Evolutionary conservation across 1,140 invertebrate species (phyloP).

Genomic region (Pseudobourletiella spinata): DNA sequence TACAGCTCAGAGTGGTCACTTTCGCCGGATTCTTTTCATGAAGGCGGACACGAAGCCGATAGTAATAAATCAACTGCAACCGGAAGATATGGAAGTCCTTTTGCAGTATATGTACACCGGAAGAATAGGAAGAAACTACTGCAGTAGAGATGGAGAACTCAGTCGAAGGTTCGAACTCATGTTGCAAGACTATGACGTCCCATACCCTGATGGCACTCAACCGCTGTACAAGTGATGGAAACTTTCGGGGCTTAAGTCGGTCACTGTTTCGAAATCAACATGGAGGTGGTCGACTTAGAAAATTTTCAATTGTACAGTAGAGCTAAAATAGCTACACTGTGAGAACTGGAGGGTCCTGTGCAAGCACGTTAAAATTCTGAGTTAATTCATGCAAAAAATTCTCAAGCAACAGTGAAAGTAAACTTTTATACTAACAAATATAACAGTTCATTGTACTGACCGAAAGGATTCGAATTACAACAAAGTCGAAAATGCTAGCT

Average conservation of each 20-base stretch:
- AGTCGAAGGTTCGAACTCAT: background rate
- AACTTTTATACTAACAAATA: too few relatives aligned
- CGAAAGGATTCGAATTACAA: too few relatives aligned
- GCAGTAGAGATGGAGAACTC: background rate
- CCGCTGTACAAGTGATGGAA: background rate
- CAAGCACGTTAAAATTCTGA: too few relatives aligned
- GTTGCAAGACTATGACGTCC: constrained; percentile 1
- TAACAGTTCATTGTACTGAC: too few relatives aligned
- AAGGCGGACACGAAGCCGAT: background rate
- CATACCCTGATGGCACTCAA: background rate
- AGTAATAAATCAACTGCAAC: background rate
- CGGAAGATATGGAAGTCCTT: background rate
- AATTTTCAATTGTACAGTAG: too few relatives aligned
- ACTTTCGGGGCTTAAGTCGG: background rate
- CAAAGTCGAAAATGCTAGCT: too few relatives aligned
- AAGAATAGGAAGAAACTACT: background rate
- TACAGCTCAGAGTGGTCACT: constrained; percentile 2
- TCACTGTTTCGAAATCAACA: background rate
- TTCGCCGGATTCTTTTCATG: background rate
- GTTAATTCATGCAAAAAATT: too few relatives aligned
- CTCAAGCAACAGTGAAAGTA: too few relatives aligned
- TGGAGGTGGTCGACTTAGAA: too few relatives aligned
- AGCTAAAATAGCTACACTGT: too few relatives aligned
- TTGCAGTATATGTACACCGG: constrained; percentile 5
- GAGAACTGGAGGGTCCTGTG: too few relatives aligned